A percentile compares a stretch with the other conserved stretches of the same genome.
Conservation (phyloP, 1,140 invertebrate species). For the Phocides pigmalion region DNA sequence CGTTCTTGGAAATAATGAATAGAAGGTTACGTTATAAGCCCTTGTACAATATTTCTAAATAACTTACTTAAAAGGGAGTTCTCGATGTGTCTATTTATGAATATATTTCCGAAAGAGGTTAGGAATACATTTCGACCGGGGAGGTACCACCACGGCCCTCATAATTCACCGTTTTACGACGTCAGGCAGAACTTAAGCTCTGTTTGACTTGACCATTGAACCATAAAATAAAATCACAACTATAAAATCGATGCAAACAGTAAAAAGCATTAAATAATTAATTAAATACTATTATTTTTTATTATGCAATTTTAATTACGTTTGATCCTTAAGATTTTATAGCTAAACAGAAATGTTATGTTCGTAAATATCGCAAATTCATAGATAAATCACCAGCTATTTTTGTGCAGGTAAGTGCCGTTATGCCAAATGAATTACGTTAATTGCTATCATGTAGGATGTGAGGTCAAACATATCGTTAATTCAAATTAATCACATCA, state of each 20-base stretch:
- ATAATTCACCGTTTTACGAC: no score
- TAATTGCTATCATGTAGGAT: constrained; percentile 5
- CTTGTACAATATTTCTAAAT: no score
- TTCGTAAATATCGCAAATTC: neutral
- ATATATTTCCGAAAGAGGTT: no score
- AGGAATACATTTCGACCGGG: no score
- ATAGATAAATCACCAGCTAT: neutral
- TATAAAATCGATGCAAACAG: no score
- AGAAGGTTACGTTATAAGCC: constrained; percentile 27
- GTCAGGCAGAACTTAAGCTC: no score
- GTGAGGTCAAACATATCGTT: constrained; percentile 11
- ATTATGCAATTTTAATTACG: neutral
- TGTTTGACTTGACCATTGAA: no score
- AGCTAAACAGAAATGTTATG: neutral
- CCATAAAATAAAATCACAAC: no score
- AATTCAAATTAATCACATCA: constrained; percentile 10
- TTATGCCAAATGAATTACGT: constrained; percentile 10
- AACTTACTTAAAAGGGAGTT: no score
- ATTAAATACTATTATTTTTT: neutral
- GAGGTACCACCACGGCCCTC: no score
- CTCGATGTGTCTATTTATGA: no score
- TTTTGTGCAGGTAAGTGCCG: neutral
- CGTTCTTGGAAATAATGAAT: constrained; percentile 43
- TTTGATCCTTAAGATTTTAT: neutral
- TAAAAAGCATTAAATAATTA: neutral